These are phyloP conservation scores for Saguinus midas DNA, from an alignment of 2,113 vertebrate species.

Conservation along the genomic window DNA sequence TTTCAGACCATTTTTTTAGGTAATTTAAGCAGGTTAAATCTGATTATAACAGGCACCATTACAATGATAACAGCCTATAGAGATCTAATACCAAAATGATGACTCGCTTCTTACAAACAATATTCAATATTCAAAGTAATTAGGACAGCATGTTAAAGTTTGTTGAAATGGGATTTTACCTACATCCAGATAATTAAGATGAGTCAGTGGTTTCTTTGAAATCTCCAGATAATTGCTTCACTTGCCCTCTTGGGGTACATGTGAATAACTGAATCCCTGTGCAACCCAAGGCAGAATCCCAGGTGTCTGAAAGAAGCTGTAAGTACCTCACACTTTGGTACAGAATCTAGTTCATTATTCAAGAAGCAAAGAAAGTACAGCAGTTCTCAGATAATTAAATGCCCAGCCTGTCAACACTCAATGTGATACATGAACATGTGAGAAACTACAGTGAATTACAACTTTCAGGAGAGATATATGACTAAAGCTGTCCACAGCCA, in stretches of 20 bases:
- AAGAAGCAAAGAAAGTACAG: constrained; percentile 39
- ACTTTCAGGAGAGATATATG: neutral
- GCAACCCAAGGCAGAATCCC: neutral
- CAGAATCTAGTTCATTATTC: constrained; percentile 50
- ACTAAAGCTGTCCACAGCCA: neutral
- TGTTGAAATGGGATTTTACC: constrained; percentile 57
- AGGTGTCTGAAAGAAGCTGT: constrained; percentile 4
- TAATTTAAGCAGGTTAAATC: constrained; percentile 24
- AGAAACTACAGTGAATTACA: constrained; percentile 44
- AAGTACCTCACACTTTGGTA: neutral
- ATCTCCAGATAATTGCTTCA: constrained; percentile 50
- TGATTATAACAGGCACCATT: neutral
- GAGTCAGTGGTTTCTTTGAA: constrained; percentile 61
- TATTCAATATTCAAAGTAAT: constrained; percentile 48
- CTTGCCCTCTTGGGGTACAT: neutral
- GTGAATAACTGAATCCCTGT: neutral
- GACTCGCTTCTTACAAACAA: constrained; percentile 32
- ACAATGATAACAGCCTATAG: neutral
- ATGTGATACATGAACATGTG: constrained; percentile 33
- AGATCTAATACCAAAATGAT: constrained; percentile 20
- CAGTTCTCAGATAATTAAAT: constrained; percentile 60
- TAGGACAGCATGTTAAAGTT: constrained; percentile 33
- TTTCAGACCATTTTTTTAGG: constrained; percentile 33
- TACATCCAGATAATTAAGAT: constrained; percentile 63
- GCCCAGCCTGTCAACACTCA: constrained; percentile 47